phyloP scores from a whole-genome alignment of 2,888 invertebrate species.

The Tuta absoluta region DNA sequence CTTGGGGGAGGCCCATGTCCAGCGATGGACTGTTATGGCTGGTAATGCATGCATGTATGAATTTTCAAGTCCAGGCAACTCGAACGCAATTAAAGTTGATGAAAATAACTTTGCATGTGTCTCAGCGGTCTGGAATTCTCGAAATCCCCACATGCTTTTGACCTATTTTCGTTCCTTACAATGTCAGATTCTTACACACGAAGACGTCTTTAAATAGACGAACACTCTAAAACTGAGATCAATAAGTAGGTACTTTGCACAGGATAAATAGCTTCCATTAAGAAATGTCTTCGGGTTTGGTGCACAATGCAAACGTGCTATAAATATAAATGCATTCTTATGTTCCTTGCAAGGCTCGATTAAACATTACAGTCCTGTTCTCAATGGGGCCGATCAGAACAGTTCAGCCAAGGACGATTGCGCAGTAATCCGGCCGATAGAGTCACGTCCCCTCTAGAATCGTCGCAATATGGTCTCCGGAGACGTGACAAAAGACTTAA shows the following conservation, averaged over 20 bases:
- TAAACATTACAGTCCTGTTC: slow-evolving; percentile 57
- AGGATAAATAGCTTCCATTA: slow-evolving; percentile 37
- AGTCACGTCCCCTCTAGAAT: slow-evolving; percentile 53
- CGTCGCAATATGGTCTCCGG: slow-evolving; percentile 36
- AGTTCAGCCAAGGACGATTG: slow-evolving; percentile 61
- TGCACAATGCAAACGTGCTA: slow-evolving; percentile 44
- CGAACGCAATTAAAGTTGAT: background rate
- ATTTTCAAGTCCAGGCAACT: background rate
- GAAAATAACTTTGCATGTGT: slow-evolving; percentile 21
- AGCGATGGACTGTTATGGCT: no score
- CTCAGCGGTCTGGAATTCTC: slow-evolving; percentile 32
- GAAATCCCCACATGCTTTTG: slow-evolving; percentile 43
- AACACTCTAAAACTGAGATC: slow-evolving; percentile 39
- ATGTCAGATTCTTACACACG: slow-evolving; percentile 51
- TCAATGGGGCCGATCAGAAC: slow-evolving; percentile 51
- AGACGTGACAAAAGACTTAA: slow-evolving; percentile 49
- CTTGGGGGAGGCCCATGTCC: no score
- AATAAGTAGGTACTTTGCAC: slow-evolving; percentile 6
- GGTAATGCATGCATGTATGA: no score
- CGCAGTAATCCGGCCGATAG: slow-evolving; percentile 57
- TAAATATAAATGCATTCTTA: slow-evolving; percentile 58
- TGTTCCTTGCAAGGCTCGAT: slow-evolving; percentile 51
- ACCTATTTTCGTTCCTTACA: slow-evolving; percentile 53
- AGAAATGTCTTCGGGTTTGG: slow-evolving; percentile 38
- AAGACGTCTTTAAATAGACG: slow-evolving; percentile 44